Evolutionary conservation across 2,797 vertebrate species (phyloP), one percentile per base, ranked within the genome.

Genomic region (Coreius guichenoti): DNA sequence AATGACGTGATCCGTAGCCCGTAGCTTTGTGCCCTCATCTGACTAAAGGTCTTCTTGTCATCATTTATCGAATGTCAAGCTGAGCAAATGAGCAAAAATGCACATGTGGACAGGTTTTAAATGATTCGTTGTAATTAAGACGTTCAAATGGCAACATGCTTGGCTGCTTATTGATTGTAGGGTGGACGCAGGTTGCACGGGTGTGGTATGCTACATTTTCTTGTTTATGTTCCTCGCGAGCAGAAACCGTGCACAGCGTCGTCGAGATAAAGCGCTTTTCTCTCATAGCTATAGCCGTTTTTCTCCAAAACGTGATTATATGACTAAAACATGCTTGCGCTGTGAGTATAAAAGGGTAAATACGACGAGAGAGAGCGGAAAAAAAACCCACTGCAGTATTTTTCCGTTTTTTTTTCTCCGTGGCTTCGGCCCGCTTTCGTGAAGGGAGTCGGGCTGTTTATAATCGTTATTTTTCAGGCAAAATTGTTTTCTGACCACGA

Each of bases 351-450:
- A 65, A 81, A 39, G 36, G 69, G 26, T 39, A 76, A 49, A 85
- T 65, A 54, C 54, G 56, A n/a, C 76, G 68, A 63, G 73, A 83
- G 79, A 36, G 77, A 26, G 45, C 51, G 56, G 1, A 89, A 93
- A 89, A 33, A 91, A 92, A 63, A 8, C 2, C 11, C 95, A 93
- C 96, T 97, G 97, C 98, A 97, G 96, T 93, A 91, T 84, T 82
- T 82, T 51, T 90, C 88, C 49, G 74, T 79, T 78, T 91, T 92
- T 91, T 61, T 23, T 43, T 43, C 63, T 74, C 70, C 17, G 68
- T 49, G 56, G 76, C 45, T 77, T 75, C 33, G 74, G 78, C 70
- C 86, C 72, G 72, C 45, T 77, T 33, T 33, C 61, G 29, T 9
- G 72, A 75, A 87, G 72, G 74, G 74, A 54, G 70, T 61, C 70